A percentile compares a stretch with the other conserved stretches of the same genome.
These are phyloP conservation scores for Chrysopilus asiliformis DNA, from an alignment of 2,888 invertebrate genomes.

Conservation along the genomic window DNA sequence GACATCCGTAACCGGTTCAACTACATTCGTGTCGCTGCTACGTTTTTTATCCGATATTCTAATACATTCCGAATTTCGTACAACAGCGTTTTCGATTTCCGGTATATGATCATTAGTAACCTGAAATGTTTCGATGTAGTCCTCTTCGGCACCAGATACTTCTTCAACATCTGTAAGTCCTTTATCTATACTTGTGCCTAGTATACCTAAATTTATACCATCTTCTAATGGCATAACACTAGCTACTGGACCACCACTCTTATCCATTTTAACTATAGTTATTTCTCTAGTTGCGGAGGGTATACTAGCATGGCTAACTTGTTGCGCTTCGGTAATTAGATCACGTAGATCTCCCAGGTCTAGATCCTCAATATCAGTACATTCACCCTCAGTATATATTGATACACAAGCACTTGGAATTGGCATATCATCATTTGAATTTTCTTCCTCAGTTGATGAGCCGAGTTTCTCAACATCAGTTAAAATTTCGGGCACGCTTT, in stretches of 20 bases:
- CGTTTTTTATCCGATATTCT: constrained; percentile 19
- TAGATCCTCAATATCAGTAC: constrained; percentile 35
- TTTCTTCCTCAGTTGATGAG: constrained; percentile 20
- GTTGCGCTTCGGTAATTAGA: constrained; percentile 9
- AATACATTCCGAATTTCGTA: constrained; percentile 18
- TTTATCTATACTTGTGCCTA: constrained; percentile 18
- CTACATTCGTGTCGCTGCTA: constrained; percentile 17
- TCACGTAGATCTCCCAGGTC: constrained; percentile 18
- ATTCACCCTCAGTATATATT: constrained; percentile 18
- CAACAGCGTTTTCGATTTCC: constrained; percentile 21
- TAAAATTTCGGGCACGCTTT: constrained; percentile 22
- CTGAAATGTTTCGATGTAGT: constrained; percentile 11
- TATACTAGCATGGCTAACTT: constrained; percentile 21
- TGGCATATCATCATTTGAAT: constrained; percentile 24
- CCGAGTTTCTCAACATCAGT: constrained; percentile 40
- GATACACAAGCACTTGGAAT: constrained; percentile 27
- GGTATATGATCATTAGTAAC: constrained; percentile 17
- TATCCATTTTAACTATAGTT: constrained; percentile 33
- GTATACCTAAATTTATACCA: constrained; percentile 27
- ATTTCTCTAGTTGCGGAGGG: constrained; percentile 38
- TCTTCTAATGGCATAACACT: constrained; percentile 37
- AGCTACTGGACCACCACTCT: constrained; percentile 34
- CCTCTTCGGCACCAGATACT: constrained; percentile 32
- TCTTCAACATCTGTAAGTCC: constrained; percentile 33
- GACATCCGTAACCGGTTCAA: constrained; percentile 37